Evolutionary conservation across 2,888 invertebrate genomes (phyloP).

Genomic region (Ferrisia virgata): DNA sequence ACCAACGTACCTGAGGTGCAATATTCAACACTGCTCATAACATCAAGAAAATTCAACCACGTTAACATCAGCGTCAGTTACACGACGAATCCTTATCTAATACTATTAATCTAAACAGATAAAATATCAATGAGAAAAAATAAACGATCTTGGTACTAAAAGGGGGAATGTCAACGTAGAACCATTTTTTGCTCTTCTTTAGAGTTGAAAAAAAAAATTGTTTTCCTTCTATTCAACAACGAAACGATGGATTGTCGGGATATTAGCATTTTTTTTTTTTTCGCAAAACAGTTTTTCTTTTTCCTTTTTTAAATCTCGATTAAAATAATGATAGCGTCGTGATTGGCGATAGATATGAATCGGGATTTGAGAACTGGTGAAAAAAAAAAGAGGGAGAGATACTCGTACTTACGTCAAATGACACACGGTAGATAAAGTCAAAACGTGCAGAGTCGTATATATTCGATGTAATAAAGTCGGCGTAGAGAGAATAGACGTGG

Average conservation of each 20-base stretch:
- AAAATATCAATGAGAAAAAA: slow-evolving; percentile 3
- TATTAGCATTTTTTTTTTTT: slow-evolving; percentile 24
- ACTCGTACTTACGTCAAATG: too few species aligned
- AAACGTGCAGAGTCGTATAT: neutral
- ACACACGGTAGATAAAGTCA: neutral
- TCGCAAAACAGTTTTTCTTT: neutral
- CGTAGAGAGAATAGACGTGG: too few species aligned
- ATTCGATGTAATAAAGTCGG: neutral
- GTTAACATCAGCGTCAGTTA: neutral
- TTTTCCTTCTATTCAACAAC: neutral
- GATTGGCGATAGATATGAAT: neutral
- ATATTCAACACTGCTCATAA: neutral
- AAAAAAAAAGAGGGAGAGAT: neutral
- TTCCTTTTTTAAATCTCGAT: neutral
- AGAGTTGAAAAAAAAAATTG: slow-evolving; percentile 1
- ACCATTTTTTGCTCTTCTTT: neutral
- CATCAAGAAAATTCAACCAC: slow-evolving; percentile 3
- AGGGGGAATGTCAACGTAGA: neutral
- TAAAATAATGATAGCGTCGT: neutral
- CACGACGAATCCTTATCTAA: neutral
- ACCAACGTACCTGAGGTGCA: neutral
- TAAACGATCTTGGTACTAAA: neutral
- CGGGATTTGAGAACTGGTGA: too few species aligned
- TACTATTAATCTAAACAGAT: neutral
- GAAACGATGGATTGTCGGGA: neutral